phyloP scores from a whole-genome alignment of 2,797 vertebrate genomes.

The Acanthiza pusilla region DNA sequence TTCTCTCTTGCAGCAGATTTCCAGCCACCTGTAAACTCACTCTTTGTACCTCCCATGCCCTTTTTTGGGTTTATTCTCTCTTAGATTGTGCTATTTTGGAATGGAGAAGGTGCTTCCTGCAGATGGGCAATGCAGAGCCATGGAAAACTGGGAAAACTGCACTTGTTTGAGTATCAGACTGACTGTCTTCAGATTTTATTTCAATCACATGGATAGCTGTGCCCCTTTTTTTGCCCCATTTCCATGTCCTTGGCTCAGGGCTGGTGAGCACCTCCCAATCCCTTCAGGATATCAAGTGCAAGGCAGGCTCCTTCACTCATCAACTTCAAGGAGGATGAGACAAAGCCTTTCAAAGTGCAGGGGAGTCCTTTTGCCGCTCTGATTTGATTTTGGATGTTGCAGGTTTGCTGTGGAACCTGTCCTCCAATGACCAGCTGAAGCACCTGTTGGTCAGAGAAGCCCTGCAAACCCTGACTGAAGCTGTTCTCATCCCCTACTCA shows the following conservation, averaged over 20 bases:
- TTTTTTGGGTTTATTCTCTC: not conserved
- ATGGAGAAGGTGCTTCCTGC: not conserved
- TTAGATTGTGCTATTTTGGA: not conserved
- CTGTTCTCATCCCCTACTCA: slow-evolving; percentile 86
- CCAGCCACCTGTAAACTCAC: not conserved
- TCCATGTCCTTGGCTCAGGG: not conserved
- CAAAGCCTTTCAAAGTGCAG: not conserved
- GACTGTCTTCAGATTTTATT: not conserved
- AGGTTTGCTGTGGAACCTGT: slow-evolving; percentile 97
- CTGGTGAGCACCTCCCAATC: not conserved
- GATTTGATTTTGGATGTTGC: not conserved
- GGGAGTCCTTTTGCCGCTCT: not conserved
- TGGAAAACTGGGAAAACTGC: not conserved
- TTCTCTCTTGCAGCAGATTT: not conserved
- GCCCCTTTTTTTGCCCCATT: not conserved
- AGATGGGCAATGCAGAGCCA: not conserved
- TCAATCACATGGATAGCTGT: not conserved
- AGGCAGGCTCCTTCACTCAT: not conserved
- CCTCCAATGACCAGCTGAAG: slow-evolving; percentile 90
- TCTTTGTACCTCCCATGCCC: not conserved
- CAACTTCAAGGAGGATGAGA: not conserved
- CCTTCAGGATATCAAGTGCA: not conserved
- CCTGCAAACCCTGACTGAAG: slow-evolving; percentile 77
- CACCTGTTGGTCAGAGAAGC: slow-evolving; percentile 75
- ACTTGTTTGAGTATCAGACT: rapidly evolving